These are phyloP conservation scores for Coendou prehensilis DNA, from an alignment of 2,797 vertebrate genomes.

Conservation along the genomic window DNA sequence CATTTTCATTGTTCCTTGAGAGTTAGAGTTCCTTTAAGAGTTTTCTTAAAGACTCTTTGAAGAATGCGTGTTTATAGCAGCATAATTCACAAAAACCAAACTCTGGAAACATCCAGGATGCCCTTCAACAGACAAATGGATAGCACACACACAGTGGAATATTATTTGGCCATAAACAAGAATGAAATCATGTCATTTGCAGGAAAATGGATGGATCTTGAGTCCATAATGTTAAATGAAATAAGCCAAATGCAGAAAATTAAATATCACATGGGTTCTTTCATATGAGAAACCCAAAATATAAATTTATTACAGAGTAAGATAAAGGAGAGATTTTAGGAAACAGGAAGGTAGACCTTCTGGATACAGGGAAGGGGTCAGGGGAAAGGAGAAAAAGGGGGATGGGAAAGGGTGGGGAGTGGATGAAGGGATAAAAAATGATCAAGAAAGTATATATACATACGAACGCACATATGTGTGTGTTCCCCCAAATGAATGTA, in stretches of 20 bases:
- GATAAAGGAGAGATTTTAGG: background rate
- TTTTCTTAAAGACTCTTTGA: background rate
- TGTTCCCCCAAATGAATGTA: background rate
- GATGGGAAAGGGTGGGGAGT: background rate
- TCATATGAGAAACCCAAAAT: background rate
- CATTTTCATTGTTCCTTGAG: background rate
- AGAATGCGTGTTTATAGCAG: background rate
- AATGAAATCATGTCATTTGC: background rate
- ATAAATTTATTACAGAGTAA: background rate
- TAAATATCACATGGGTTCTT: background rate
- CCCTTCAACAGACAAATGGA: background rate
- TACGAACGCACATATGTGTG: background rate
- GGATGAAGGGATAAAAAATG: background rate
- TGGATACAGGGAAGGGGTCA: background rate
- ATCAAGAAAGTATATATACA: background rate
- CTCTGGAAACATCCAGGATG: background rate
- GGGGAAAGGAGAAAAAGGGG: background rate
- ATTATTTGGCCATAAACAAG: background rate
- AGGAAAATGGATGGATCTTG: background rate
- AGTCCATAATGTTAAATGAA: background rate
- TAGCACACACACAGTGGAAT: background rate
- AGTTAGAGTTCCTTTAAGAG: background rate
- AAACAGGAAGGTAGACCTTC: background rate
- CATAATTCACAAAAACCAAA: background rate
- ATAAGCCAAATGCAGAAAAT: background rate